Base-by-base conservation (phyloP, 2,888 invertebrate genomes). In the Acrobasis repandana region DNA sequence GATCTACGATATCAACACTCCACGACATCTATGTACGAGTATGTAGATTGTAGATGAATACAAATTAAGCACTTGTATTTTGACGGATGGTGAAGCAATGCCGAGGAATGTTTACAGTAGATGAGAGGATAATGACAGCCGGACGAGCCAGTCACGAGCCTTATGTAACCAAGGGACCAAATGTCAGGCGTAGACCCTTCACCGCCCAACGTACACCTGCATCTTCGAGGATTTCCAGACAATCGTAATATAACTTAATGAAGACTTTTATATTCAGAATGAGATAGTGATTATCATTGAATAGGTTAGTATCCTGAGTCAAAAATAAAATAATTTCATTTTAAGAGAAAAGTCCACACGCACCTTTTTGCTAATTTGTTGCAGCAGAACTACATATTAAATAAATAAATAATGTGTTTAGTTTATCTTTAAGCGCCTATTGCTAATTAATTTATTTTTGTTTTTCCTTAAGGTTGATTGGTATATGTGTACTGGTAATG, bases 161-260 rank as follows among this genome's bases (percentile, higher is more conserved):
- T 72, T 71, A 70, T 67, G 72, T 74, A 74, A 71, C 67, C 64
- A 67, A 67, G 68, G 70, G 65, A 65, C 65, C 71, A 76, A 79
- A 78, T 77, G 76, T 74, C 76, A 77, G 67, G 51, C 61, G 64
- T 51, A 67, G 68, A 66, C 73, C 77, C 73, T 75, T 76, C 74
- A 71, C 74, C 66, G 36, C 52, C 60, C 54, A 18, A 20, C 36
- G 49, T 16, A 51, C 49, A 56, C 49, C 56, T 50, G 57, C 33
- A 28, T 18, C 28, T 14, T 20, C 20, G 20, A 20, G 2, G 5
- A 43, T 43, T 43, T 14, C 14, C n/a, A 43, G 43, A 43, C n/a
- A 43, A 38, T 38, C 10, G 14, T 5, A 9, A 36, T 38, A 28
- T 5, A 28, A 28, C 28, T 28, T 28, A 28, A 5, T 6, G n/a